These are phyloP conservation scores for Dendroctonus valens DNA, from an alignment of 1,140 invertebrate genomes.

Conservation along the genomic window DNA sequence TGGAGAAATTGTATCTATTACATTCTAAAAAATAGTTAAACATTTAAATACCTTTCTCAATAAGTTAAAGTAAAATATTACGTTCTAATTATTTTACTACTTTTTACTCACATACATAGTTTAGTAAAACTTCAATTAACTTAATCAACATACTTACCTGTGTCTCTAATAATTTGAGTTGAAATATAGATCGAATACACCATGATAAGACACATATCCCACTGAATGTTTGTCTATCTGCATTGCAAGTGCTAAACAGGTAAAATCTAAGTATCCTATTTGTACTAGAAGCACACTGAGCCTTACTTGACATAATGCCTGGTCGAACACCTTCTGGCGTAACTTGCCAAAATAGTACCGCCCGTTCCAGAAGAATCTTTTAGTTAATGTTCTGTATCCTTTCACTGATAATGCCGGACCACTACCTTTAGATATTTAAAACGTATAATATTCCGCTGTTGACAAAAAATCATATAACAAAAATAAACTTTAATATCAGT, in stretches of 20 bases:
- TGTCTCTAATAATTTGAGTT: slow-evolving; percentile 74
- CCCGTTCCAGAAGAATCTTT: slow-evolving; percentile 72
- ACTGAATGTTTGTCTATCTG: slow-evolving; percentile 83
- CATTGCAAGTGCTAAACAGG: slow-evolving; percentile 70
- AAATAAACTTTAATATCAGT: too few species aligned
- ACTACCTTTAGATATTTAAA: slow-evolving; percentile 54
- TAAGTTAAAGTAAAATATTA: too few species aligned
- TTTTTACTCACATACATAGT: too few species aligned
- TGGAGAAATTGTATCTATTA: slow-evolving; percentile 60
- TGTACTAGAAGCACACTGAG: slow-evolving; percentile 10
- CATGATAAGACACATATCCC: slow-evolving; percentile 83
- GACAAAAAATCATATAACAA: too few species aligned
- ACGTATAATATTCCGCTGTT: neutral
- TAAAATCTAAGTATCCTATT: slow-evolving; percentile 16
- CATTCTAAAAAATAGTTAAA: slow-evolving; percentile 42
- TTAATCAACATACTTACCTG: slow-evolving; percentile 52
- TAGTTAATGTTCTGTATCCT: slow-evolving; percentile 68
- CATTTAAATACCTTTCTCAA: slow-evolving; percentile 6
- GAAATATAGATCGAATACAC: slow-evolving; percentile 71
- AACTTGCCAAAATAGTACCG: slow-evolving; percentile 68
- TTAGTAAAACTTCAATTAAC: neutral
- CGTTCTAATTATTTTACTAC: too few species aligned
- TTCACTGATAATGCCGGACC: slow-evolving; percentile 72
- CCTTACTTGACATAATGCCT: slow-evolving; percentile 70
- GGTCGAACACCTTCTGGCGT: slow-evolving; percentile 69